Base-by-base conservation (phyloP, 2,797 vertebrate species). In the Sebastes aleutianus region DNA sequence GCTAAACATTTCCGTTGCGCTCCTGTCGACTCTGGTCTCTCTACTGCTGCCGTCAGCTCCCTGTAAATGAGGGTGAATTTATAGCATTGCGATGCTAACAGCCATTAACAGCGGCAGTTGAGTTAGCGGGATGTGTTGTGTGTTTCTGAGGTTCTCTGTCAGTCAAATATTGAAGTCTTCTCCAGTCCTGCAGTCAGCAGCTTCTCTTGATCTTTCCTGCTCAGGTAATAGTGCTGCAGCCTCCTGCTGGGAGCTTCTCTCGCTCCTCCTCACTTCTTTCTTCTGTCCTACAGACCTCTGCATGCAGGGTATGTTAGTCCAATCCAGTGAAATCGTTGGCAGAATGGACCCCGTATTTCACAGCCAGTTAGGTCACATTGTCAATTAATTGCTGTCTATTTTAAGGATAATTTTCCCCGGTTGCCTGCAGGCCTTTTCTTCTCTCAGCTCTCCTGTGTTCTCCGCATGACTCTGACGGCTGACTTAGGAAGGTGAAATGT, bases 141-240 rank as follows among this genome's bases (percentile, higher is more conserved):
- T 61, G 5, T 47, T 69, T 39, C 24, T 68, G 56, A 50, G 31
- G 63, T 62, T 70, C n/a, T 74, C 31, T 75, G 32, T 3, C 43
- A 66, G 62, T 66, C 63, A 68, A 74, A 80, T 74, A 69, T 63
- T 47, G 14, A 54, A n/a, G 26, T 72, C 59, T 57, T 53, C n/a
- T 56, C 32, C 43, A 27, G 5, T 47, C n/a, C n/a, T 54, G 39
- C 63, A 70, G 36, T 50, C 36, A 58, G 67, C 50, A 56, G 56
- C 36, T n/a, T 34, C 56, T 66, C 59, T 70, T 58, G 36, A 76
- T 74, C 32, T 13, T 10, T 57, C n/a, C 26, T 73, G 50, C 26
- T 61, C 58, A 69, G 74, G 57, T 73, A 69, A 29, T 26, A 10
- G 22, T 53, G 58, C 32, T 13, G 36, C 61, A 29, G 24, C 13